Percentiles rank a stretch among this genome's conserved stretches.
These are phyloP conservation scores for Matsumyia berberina DNA, from an alignment of 2,888 invertebrate genomes.

Conservation along the genomic window DNA sequence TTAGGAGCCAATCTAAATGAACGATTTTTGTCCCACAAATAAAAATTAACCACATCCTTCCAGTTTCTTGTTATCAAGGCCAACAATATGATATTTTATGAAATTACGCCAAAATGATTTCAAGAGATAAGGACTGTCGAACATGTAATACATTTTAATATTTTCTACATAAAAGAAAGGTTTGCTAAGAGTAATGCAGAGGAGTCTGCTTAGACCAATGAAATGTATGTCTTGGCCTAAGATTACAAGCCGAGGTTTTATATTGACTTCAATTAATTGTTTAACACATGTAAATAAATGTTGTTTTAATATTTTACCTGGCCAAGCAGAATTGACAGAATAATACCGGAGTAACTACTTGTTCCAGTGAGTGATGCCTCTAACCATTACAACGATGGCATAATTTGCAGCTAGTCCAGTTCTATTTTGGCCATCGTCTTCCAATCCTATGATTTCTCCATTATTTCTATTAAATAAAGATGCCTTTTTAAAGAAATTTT, in stretches of 20 bases:
- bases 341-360: conserved; percentile 33
- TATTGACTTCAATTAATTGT: conserved; percentile 8
- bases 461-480: conserved; percentile 4
- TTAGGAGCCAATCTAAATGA: conserved; percentile 34
- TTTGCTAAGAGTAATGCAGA: conserved; percentile 6
- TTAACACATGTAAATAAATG: conserved; percentile 4
- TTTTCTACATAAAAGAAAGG: conserved; percentile 19
- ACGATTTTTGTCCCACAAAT: conserved; percentile 7
- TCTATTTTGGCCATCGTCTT: conserved; percentile 11
- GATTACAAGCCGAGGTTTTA: conserved; percentile 17
- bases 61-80: conserved; percentile 9
- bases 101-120: conserved; percentile 21
- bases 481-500: conserved; percentile 14
- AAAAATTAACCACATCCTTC: conserved; percentile 27
- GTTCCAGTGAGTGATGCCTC: conserved; percentile 7
- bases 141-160: conserved; percentile 20
- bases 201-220: conserved; percentile 21
- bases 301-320: conserved; percentile 15
- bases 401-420: conserved; percentile 22
- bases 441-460: conserved; percentile 1
- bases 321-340: conserved; percentile 11
- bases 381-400: conserved; percentile 15
- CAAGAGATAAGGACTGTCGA: conserved; percentile 21
- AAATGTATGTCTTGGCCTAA: conserved; percentile 28
- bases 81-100: conserved; percentile 15